Percentiles rank a stretch among this genome's conserved stretches.
Conservation (phyloP, 2,797 vertebrate genomes). For the Anniella stebbinsi region DNA sequence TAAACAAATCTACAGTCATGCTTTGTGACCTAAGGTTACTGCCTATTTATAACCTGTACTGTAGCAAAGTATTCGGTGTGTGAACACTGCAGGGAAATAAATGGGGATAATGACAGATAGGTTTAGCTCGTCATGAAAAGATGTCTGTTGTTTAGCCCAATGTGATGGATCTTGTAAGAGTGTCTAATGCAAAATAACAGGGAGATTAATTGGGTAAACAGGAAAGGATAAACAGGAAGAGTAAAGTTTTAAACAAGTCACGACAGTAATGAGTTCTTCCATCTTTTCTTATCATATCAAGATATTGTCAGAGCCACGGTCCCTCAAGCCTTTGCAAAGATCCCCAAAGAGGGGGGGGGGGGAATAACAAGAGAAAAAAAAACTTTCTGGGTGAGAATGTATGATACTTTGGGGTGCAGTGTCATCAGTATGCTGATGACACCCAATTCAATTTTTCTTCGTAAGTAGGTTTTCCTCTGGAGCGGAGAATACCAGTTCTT, state of each 20-base stretch:
- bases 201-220: conserved; percentile 27
- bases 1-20: not conserved
- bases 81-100: conserved; percentile 35
- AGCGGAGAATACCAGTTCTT: not conserved
- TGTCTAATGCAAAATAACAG: conserved; percentile 27
- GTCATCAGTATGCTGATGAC: not conserved
- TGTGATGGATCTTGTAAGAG: conserved; percentile 13
- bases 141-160: not conserved
- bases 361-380: not conserved
- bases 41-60: not conserved
- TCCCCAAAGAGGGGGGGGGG: no score
- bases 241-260: not conserved
- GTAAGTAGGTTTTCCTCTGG: not conserved
- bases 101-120: not conserved
- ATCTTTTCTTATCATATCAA: not conserved
- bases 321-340: not conserved
- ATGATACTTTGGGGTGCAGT: not conserved
- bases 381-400: not conserved
- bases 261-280: conserved; percentile 21
- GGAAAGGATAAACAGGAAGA: not conserved
- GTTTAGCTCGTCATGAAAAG: conserved; percentile 45
- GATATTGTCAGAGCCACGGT: not conserved
- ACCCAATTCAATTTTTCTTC: not conserved
- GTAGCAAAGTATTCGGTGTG: not conserved
- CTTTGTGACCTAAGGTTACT: conserved; percentile 22